These are phyloP conservation scores for Podarcis raffonei DNA, from an alignment of 2,113 vertebrate species.

Conservation along the genomic window DNA sequence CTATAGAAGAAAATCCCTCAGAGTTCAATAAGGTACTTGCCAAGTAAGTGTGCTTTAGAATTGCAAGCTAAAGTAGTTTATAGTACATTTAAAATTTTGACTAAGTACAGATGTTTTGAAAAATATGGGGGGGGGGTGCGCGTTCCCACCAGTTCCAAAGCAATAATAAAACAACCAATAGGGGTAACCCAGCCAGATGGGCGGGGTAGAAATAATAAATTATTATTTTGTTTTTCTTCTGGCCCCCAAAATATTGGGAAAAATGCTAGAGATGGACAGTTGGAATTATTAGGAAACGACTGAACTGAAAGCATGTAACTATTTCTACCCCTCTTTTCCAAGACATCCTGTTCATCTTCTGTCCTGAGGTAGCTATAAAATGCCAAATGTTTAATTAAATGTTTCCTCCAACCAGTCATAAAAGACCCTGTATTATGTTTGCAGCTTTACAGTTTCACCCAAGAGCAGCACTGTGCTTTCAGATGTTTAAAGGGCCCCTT, in stretches of 20 bases:
- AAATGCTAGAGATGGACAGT: neutral
- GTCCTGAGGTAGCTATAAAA: neutral
- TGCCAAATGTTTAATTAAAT: neutral
- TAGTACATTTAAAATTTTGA: neutral
- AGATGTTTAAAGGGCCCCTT: neutral
- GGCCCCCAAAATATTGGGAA: neutral
- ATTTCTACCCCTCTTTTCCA: neutral
- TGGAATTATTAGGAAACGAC: neutral
- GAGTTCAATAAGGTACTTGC: neutral
- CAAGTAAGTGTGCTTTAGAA: neutral
- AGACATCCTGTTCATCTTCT: neutral
- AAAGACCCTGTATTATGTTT: neutral
- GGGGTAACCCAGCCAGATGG: too few relatives aligned
- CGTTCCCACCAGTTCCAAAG: neutral
- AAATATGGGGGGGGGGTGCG: neutral
- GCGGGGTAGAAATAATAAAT: too few relatives aligned
- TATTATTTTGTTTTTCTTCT: neutral
- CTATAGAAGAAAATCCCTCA: neutral
- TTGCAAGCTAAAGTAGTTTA: neutral
- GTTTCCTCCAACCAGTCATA: neutral
- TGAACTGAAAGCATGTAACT: rapidly evolving
- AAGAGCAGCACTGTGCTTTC: neutral
- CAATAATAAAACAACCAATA: neutral
- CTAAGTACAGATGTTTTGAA: neutral
- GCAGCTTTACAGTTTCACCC: neutral